phyloP scores from a whole-genome alignment of 1,140 invertebrate species.

The Euschistus heros region DNA sequence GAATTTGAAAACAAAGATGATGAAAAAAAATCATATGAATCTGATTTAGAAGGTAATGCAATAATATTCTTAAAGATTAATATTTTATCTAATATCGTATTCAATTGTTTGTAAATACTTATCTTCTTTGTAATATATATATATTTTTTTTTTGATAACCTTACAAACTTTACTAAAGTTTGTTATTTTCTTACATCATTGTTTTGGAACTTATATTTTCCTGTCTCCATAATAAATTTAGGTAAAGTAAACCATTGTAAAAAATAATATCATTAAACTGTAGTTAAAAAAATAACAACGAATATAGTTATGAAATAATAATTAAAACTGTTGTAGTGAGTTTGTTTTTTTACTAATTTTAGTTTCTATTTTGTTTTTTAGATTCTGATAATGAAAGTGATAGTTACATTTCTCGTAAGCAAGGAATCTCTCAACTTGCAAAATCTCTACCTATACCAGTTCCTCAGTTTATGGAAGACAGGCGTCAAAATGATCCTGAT shows the following conservation, averaged over 20 bases:
- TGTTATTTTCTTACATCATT: too few species aligned
- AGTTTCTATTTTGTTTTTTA: slow-evolving; percentile 24
- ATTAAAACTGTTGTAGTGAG: not conserved
- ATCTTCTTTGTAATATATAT: too few species aligned
- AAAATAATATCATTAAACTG: too few species aligned
- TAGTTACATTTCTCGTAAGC: slow-evolving; percentile 37
- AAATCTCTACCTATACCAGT: slow-evolving; percentile 46
- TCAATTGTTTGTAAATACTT: slow-evolving; percentile 8
- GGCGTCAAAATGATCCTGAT: slow-evolving; percentile 34
- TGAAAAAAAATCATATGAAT: slow-evolving; percentile 36
- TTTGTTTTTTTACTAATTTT: not conserved
- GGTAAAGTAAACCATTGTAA: too few species aligned
- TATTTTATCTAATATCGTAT: slow-evolving; percentile 1
- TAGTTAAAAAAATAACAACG: too few species aligned
- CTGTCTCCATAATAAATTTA: too few species aligned
- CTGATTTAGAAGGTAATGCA: slow-evolving; percentile 40
- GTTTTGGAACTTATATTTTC: too few species aligned
- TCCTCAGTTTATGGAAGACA: slow-evolving; percentile 35
- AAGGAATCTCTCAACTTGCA: slow-evolving; percentile 37
- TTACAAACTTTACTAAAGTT: too few species aligned
- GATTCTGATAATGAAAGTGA: slow-evolving; percentile 39
- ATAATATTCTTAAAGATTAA: not conserved
- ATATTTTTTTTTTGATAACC: slow-evolving; percentile 10
- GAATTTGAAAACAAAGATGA: slow-evolving; percentile 39
- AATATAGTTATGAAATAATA: slow-evolving; percentile 10